Percentiles rank a stretch among this genome's conserved stretches.
phyloP scores from a whole-genome alignment of 1,140 invertebrate species.

The Hyles vespertilio region DNA sequence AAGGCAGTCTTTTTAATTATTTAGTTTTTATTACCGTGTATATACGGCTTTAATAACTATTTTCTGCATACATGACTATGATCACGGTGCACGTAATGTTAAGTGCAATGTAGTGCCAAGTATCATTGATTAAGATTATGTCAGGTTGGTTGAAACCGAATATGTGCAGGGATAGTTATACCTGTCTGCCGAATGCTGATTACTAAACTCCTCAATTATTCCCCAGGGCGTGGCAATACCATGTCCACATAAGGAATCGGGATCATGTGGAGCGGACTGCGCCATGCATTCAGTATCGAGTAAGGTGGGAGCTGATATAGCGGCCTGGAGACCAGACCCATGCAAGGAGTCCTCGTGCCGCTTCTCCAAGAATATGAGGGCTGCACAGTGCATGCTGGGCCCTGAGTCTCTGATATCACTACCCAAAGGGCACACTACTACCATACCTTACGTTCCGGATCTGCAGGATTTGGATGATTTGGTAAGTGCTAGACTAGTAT shows the following conservation, averaged over 20 bases:
- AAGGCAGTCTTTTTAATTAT: too few species aligned
- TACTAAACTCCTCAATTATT: not conserved
- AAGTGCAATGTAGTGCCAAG: too few species aligned
- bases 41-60: too few species aligned
- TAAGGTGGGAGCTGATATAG: slow-evolving; percentile 29
- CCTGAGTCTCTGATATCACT: slow-evolving; percentile 28
- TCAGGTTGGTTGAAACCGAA: too few species aligned
- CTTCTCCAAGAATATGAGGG: slow-evolving; percentile 50
- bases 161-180: too few species aligned
- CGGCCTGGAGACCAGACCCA: slow-evolving; percentile 35
- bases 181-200: too few species aligned
- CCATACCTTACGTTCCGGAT: slow-evolving; percentile 16
- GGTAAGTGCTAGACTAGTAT: slow-evolving; percentile 18
- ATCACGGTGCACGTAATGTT: too few species aligned
- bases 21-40: too few species aligned
- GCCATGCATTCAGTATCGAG: slow-evolving; percentile 26
- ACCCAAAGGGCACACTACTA: slow-evolving; percentile 5
- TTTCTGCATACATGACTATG: too few species aligned
- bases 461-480: slow-evolving; percentile 15
- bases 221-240: not conserved
- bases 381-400: slow-evolving; percentile 54
- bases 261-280: slow-evolving; percentile 42
- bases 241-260: slow-evolving; percentile 35
- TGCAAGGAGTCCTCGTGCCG: slow-evolving; percentile 39
- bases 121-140: too few species aligned